Evolutionary conservation across 2,888 invertebrate species (phyloP), one percentile per base, ranked within the genome.

Genomic region (Tachina fera): DNA sequence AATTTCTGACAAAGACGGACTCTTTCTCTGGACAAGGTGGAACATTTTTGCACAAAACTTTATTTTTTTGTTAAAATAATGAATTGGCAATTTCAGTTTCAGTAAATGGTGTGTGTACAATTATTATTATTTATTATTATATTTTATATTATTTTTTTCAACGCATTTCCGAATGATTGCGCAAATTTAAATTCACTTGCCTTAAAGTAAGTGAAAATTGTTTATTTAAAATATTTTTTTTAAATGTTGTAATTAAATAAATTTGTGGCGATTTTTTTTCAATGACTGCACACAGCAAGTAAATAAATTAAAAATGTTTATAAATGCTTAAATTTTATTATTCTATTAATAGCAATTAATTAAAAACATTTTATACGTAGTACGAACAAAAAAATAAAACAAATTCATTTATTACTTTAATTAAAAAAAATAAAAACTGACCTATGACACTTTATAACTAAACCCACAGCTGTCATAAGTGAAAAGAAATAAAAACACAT

Each of bases 381-480:
- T 9, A 49, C 31, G 1, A 6, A 31, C 0, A 51, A 31, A 43
- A 22, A 43, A n/a, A 11, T 39, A n/a, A 49, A 60, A 56, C 3
- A 45, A 51, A 39, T 72, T 47, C 0, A 19, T 43, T 39, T 45
- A 47, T 61, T 61, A 49, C 16, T 72, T 72, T 49, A 41, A 16
- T 61, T 19, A 22, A 22, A 51, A 65, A 56, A 58, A 72, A 4
- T 45, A 68, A 74, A 83, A 13, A 78, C 82, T 85, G 82, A 85
- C 85, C 85, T 85, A 75, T 85, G 74, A 82, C 85, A 85, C 56
- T 16, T 41, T 31, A n/a, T 8, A 43, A 41, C 49, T 3, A 43
- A n/a, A 41, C 49, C 53, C 22, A 49, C 77, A 81, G 41, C 56
- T 83, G 83, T 61, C 70, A 75, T 75, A 31, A 51, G 45, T 41